A percentile compares a stretch with the other conserved stretches of the same genome.
phyloP scores from a whole-genome alignment of 2,797 vertebrate species.

The Phoxinus dragarum region DNA sequence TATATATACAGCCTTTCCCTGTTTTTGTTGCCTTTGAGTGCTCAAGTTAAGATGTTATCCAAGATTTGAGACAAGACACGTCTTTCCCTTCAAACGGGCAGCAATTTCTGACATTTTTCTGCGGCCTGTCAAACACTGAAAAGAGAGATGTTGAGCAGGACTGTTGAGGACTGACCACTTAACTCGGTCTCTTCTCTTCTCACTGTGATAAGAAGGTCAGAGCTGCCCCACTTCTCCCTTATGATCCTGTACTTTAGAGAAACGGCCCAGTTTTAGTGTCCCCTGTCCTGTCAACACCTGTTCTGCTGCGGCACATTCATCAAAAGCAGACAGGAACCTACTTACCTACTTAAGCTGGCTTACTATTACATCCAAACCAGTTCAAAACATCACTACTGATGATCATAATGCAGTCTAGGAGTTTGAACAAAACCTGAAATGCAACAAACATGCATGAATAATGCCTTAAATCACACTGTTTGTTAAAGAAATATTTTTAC shows the following conservation, averaged over 20 bases:
- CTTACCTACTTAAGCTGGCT: slow-evolving; percentile 15
- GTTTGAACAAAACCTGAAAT: not conserved
- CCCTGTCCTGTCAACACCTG: slow-evolving; percentile 59
- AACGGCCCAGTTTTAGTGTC: slow-evolving; percentile 37
- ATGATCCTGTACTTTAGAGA: slow-evolving; percentile 56
- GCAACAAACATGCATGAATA: not conserved
- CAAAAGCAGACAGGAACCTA: slow-evolving; percentile 22
- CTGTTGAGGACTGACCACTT: slow-evolving; percentile 23
- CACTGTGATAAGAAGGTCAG: slow-evolving; percentile 57
- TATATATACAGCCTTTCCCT: not conserved
- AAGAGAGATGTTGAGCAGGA: not conserved
- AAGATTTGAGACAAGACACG: slow-evolving; percentile 35
- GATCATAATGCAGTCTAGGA: not conserved
- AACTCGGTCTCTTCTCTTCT: slow-evolving; percentile 47
- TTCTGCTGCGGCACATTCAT: slow-evolving; percentile 27
- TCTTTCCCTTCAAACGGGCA: slow-evolving; percentile 7
- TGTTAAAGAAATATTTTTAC: not conserved
- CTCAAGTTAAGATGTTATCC: slow-evolving; percentile 13
- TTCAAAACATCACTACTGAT: slow-evolving; percentile 2
- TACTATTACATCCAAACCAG: slow-evolving; percentile 3
- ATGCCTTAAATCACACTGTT: not conserved
- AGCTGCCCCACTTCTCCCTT: slow-evolving; percentile 38
- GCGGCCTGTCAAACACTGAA: not conserved
- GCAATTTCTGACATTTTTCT: slow-evolving; percentile 25
- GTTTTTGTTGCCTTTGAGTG: not conserved